These are phyloP conservation scores for Gopherus flavomarginatus DNA, from an alignment of 2,113 vertebrate genomes.

Conservation along the genomic window DNA sequence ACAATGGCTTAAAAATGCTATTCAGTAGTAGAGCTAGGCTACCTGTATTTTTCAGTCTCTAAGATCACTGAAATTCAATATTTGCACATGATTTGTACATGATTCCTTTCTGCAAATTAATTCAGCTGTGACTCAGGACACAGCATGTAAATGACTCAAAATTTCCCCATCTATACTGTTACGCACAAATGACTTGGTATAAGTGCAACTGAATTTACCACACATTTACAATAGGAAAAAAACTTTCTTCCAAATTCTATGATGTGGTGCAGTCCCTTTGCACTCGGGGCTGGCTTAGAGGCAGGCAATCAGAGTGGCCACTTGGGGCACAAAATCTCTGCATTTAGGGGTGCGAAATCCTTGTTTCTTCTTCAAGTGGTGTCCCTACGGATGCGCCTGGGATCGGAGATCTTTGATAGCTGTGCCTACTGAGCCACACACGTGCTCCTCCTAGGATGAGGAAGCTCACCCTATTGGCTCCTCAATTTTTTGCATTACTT, in stretches of 20 bases:
- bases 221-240: neutral
- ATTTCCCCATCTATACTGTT: neutral
- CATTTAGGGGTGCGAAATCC: too few species aligned
- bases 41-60: neutral
- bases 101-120: neutral
- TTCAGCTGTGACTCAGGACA: neutral
- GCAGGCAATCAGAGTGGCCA: too few species aligned
- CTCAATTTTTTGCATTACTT: too few species aligned
- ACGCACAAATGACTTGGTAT: neutral
- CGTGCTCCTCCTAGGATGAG: too few species aligned
- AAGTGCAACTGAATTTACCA: neutral
- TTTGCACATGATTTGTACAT: neutral
- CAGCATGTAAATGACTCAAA: neutral
- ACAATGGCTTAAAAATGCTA: neutral
- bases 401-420: too few species aligned
- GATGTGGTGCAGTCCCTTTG: neutral
- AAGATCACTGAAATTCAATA: conserved; percentile 3
- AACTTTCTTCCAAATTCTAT: neutral
- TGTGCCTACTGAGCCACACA: too few species aligned
- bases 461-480: too few species aligned
- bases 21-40: neutral
- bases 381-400: too few species aligned
- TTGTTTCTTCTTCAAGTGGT: too few species aligned
- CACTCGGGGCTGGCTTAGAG: neutral
- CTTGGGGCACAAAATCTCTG: too few species aligned